A percentile compares a stretch with the other conserved stretches of the same genome.
Evolutionary conservation across 2,797 vertebrate species (phyloP).

Genomic region (Sus cebifrons): DNA sequence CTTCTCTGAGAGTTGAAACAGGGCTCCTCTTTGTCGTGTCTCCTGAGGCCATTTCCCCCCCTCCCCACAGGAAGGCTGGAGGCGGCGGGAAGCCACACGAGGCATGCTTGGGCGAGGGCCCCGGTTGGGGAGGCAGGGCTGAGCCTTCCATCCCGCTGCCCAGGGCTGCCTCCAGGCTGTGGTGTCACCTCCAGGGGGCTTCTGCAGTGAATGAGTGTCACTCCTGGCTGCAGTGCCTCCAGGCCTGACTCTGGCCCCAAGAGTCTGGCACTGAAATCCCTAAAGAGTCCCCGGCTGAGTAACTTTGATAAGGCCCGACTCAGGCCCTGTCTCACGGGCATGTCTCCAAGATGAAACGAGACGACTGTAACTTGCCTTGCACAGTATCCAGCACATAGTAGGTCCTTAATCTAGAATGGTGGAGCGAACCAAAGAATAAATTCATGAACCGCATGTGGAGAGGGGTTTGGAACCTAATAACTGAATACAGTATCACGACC

Average conservation of each 20-base stretch:
- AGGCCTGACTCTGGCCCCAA: not conserved
- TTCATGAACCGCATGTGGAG: not conserved
- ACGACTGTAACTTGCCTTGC: not conserved
- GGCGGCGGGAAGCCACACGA: not conserved
- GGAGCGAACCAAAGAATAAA: not conserved
- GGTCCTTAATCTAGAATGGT: fast-evolving
- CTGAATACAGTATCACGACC: not conserved
- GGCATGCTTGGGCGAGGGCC: fast-evolving
- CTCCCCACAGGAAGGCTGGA: not conserved
- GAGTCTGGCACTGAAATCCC: not conserved
- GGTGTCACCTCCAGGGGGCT: not conserved
- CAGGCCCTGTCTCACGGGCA: fast-evolving
- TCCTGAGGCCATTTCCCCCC: not conserved
- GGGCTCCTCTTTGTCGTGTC: not conserved
- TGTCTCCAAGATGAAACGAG: not conserved
- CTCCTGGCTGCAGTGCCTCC: not conserved
- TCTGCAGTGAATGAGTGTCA: not conserved
- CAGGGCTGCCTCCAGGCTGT: fast-evolving
- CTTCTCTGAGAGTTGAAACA: not conserved
- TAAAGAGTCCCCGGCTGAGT: not conserved
- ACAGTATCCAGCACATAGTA: not conserved
- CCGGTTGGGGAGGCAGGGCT: fast-evolving
- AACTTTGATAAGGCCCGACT: not conserved
- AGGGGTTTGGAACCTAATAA: no score
- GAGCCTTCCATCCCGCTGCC: not conserved